phyloP scores from a whole-genome alignment of 92 coral and sea anemone genomes.

The Heliopora coerulea region DNA sequence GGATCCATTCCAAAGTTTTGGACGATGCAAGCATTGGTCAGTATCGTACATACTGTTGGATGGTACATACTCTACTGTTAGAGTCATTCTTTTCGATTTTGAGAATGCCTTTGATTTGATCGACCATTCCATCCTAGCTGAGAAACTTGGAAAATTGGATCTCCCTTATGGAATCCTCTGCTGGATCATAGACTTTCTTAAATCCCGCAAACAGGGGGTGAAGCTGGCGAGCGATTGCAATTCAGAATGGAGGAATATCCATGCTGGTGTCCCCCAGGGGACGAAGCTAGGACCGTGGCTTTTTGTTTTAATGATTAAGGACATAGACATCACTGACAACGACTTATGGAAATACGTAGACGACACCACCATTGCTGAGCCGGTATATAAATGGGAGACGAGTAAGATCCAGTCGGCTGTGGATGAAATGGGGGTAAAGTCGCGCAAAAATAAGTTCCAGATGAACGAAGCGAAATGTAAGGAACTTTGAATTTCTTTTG shows the following conservation, averaged over 20 bases:
- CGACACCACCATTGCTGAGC: conserved; percentile 39
- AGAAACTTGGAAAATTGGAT: not conserved
- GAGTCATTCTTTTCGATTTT: conserved; percentile 17
- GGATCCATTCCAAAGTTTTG: conserved; percentile 19
- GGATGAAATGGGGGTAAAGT: conserved; percentile 15
- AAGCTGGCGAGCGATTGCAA: conserved; percentile 32
- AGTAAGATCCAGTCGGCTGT: conserved; percentile 35
- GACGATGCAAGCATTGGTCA: conserved; percentile 16
- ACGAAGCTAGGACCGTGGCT: conserved; percentile 50
- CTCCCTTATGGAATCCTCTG: not conserved
- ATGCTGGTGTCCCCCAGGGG: conserved; percentile 49
- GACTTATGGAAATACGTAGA: conserved; percentile 49
- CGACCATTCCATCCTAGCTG: conserved; percentile 16
- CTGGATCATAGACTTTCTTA: conserved; percentile 37
- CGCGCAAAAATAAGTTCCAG: conserved; percentile 29
- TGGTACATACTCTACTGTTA: not conserved
- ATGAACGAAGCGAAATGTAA: conserved; percentile 46
- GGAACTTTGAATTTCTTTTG: conserved; percentile 40
- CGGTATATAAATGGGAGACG: conserved; percentile 6
- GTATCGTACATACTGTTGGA: conserved; percentile 22
- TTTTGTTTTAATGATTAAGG: conserved; percentile 34
- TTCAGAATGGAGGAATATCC: conserved; percentile 45
- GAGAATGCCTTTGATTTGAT: conserved; percentile 27
- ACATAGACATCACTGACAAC: conserved; percentile 19
- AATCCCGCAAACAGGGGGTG: conserved; percentile 31